A percentile compares a stretch with the other conserved stretches of the same genome.
These are phyloP conservation scores for Hydrolagus colliei DNA, from an alignment of 2,797 vertebrate species.

Conservation along the genomic window DNA sequence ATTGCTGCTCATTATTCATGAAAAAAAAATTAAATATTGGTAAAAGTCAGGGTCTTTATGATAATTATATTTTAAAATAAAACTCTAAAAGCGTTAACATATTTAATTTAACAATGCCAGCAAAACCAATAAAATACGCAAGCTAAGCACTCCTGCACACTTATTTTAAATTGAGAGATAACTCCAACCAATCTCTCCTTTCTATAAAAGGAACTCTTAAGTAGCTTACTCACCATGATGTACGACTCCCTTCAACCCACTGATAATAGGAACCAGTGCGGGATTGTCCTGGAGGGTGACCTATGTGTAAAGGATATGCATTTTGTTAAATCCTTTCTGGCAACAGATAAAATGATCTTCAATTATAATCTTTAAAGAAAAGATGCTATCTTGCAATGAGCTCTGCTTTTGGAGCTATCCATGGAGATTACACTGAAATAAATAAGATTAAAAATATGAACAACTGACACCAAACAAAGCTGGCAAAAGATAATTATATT, in stretches of 20 bases:
- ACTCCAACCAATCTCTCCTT: slow-evolving; percentile 41
- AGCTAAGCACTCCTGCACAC: background rate
- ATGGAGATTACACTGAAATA: background rate
- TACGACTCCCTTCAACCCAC: slow-evolving; percentile 87
- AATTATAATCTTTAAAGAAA: slow-evolving; percentile 47
- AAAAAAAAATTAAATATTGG: background rate
- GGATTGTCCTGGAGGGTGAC: slow-evolving; percentile 85
- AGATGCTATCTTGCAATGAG: slow-evolving; percentile 44
- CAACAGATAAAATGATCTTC: slow-evolving; percentile 47
- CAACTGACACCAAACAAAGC: slow-evolving; percentile 3
- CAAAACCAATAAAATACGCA: background rate
- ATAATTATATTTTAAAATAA: background rate
- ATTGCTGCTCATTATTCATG: background rate
- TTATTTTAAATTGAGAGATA: background rate
- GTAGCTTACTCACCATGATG: slow-evolving; percentile 82
- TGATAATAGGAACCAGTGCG: slow-evolving; percentile 87
- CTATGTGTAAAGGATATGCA: slow-evolving; percentile 62
- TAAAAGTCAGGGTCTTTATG: background rate
- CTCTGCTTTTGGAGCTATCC: slow-evolving; percentile 38
- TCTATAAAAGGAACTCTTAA: slow-evolving; percentile 39
- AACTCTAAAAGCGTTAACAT: background rate
- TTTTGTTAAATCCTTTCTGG: slow-evolving; percentile 55
- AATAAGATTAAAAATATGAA: slow-evolving; percentile 2
- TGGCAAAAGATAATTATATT: slow-evolving; percentile 1
- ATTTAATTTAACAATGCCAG: background rate